Percentiles rank a stretch among this genome's conserved stretches.
These are phyloP conservation scores for Agriopis marginaria DNA, from an alignment of 2,888 invertebrate genomes.

Conservation along the genomic window DNA sequence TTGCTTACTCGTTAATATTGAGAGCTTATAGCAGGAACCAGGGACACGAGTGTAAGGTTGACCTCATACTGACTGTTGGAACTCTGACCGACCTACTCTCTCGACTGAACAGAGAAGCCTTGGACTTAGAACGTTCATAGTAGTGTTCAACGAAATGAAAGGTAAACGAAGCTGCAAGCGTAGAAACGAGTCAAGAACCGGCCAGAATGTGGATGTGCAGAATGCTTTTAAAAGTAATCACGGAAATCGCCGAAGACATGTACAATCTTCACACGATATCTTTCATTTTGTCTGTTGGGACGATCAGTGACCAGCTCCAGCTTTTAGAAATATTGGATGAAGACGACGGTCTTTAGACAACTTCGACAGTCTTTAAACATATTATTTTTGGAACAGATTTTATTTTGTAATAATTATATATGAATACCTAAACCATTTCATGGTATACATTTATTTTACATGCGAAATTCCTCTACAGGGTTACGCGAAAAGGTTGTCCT, in stretches of 20 bases:
- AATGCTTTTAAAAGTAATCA: constrained; percentile 69
- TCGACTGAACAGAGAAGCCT: constrained; percentile 58
- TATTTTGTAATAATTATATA: not conserved
- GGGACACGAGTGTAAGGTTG: constrained; percentile 78
- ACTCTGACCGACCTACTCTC: constrained; percentile 67
- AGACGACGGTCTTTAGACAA: constrained; percentile 59
- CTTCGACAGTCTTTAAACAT: not conserved
- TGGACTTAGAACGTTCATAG: constrained; percentile 33
- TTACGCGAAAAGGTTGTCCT: too few species aligned
- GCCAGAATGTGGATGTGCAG: constrained; percentile 77
- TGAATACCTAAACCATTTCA: not conserved
- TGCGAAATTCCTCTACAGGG: too few species aligned
- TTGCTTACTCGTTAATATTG: constrained; percentile 79
- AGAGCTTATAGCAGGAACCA: constrained; percentile 68
- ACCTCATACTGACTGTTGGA: constrained; percentile 74
- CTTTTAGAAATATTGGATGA: constrained; percentile 76
- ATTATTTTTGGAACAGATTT: not conserved
- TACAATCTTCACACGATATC: constrained; percentile 73
- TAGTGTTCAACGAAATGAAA: constrained; percentile 45
- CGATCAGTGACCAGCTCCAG: constrained; percentile 67
- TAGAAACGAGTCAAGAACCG: constrained; percentile 31
- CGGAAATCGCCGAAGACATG: constrained; percentile 67
- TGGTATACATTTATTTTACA: not conserved
- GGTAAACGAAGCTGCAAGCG: constrained; percentile 17
- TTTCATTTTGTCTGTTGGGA: constrained; percentile 74